phyloP scores from a whole-genome alignment of 2,113 vertebrate genomes.

The Mungos mungo region DNA sequence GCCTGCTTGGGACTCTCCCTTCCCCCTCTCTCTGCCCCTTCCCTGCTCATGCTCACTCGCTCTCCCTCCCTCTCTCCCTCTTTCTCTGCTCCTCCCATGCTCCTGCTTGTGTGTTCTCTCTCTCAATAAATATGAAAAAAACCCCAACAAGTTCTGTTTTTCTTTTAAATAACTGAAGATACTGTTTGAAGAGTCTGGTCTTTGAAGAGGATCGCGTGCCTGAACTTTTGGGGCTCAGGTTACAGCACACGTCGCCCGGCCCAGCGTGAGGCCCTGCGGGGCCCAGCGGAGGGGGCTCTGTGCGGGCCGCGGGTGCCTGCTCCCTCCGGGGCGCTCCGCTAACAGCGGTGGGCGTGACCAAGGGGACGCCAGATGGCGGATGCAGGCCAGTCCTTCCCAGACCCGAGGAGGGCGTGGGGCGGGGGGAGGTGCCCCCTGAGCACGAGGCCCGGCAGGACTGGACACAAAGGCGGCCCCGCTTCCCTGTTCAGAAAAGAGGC shows the following conservation, averaged over 20 bases:
- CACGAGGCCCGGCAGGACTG: too few relatives aligned
- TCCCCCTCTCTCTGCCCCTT: too few relatives aligned
- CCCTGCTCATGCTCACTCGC: too few relatives aligned
- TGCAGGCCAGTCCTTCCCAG: background rate
- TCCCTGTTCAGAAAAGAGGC: background rate
- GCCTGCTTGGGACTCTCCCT: too few relatives aligned
- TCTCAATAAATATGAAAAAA: background rate
- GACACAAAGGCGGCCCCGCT: background rate
- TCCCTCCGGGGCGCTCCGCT: too few relatives aligned
- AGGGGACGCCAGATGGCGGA: background rate
- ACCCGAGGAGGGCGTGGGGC: rapidly evolving
- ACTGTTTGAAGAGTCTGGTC: background rate
- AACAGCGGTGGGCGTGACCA: rapidly evolving
- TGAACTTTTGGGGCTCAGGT: background rate
- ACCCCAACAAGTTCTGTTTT: background rate
- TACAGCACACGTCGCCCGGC: background rate
- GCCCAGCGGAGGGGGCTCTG: background rate
- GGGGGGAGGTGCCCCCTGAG: background rate
- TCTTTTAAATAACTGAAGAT: background rate
- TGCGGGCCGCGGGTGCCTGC: too few relatives aligned
- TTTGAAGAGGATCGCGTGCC: background rate
- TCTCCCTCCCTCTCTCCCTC: too few relatives aligned
- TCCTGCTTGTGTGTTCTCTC: too few relatives aligned
- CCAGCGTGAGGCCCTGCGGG: background rate
- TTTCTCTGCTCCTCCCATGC: too few relatives aligned